Percentiles rank a stretch among this genome's conserved stretches.
These are phyloP conservation scores for Laothoe populi DNA, from an alignment of 2,888 invertebrate species.

Conservation along the genomic window DNA sequence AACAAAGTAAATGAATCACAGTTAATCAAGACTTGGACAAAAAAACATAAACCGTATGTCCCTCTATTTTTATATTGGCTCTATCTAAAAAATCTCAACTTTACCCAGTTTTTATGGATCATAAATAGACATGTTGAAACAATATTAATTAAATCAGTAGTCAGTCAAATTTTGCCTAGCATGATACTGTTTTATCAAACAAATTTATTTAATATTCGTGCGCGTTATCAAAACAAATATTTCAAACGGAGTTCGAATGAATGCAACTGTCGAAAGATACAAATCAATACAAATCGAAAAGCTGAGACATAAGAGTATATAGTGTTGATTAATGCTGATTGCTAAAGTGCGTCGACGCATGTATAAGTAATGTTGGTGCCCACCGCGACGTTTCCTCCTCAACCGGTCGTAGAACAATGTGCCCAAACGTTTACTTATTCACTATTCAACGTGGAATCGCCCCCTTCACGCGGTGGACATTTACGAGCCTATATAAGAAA, in stretches of 20 bases:
- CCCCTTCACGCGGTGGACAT: conserved; percentile 56
- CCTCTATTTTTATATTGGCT: too few relatives aligned
- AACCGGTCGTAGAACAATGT: conserved; percentile 82
- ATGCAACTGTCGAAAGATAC: conserved; percentile 55
- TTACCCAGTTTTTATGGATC: too few relatives aligned
- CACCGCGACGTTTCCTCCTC: conserved; percentile 75
- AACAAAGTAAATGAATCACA: too few relatives aligned
- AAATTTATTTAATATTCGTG: conserved; percentile 8
- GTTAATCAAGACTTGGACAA: too few relatives aligned
- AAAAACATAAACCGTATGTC: too few relatives aligned
- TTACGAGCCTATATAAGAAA: conserved; percentile 39
- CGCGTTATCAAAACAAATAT: conserved; percentile 21
- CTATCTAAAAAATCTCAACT: too few relatives aligned
- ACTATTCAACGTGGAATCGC: conserved; percentile 62
- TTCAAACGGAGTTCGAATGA: conserved; percentile 8
- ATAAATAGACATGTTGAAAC: background rate
- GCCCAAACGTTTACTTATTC: conserved; percentile 75
- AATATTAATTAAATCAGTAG: background rate
- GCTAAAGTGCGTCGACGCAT: conserved; percentile 81
- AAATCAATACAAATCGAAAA: conserved; percentile 69
- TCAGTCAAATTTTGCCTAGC: background rate
- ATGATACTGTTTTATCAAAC: conserved; percentile 28
- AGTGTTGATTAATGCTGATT: conserved; percentile 83
- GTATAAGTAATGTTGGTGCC: conserved; percentile 80
- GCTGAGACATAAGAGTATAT: conserved; percentile 72